phyloP scores from a whole-genome alignment of 2,888 invertebrate species.

The Melanotus villosus region DNA sequence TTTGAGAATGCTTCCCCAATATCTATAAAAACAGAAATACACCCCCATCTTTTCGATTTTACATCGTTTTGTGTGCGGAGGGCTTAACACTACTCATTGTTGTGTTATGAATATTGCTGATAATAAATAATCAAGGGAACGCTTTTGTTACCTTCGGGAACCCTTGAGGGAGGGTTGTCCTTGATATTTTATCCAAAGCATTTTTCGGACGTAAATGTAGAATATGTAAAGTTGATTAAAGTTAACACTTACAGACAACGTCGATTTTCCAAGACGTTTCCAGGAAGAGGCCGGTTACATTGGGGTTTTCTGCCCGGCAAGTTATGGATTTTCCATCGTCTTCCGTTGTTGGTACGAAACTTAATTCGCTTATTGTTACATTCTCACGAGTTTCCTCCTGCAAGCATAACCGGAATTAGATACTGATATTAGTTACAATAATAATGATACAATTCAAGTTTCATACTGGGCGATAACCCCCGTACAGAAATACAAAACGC shows the following conservation, averaged over 20 bases:
- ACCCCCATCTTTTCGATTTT: neutral
- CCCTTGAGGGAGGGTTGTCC: neutral
- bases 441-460: too few relatives aligned
- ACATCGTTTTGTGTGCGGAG: neutral
- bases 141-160: neutral
- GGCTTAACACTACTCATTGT: neutral
- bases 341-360: slow-evolving; percentile 89
- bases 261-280: slow-evolving; percentile 91
- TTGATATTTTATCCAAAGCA: slow-evolving; percentile 6
- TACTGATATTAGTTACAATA: too few relatives aligned
- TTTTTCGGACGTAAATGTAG: neutral
- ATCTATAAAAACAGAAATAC: slow-evolving; percentile 32
- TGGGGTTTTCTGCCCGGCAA: slow-evolving; percentile 92
- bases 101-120: slow-evolving; percentile 1
- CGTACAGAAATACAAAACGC: too few relatives aligned
- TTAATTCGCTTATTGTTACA: slow-evolving; percentile 87
- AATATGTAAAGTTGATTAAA: slow-evolving; percentile 30
- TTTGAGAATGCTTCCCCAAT: slow-evolving; percentile 15
- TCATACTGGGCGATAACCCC: too few relatives aligned
- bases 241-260: slow-evolving; percentile 86
- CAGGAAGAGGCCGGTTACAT: slow-evolving; percentile 85
- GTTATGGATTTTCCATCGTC: slow-evolving; percentile 92
- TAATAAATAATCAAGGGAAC: slow-evolving; percentile 14
- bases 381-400: slow-evolving; percentile 88
- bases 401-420: too few relatives aligned